These are phyloP conservation scores for Psittacus erithacus DNA, from an alignment of 2,113 vertebrate genomes.

Conservation along the genomic window DNA sequence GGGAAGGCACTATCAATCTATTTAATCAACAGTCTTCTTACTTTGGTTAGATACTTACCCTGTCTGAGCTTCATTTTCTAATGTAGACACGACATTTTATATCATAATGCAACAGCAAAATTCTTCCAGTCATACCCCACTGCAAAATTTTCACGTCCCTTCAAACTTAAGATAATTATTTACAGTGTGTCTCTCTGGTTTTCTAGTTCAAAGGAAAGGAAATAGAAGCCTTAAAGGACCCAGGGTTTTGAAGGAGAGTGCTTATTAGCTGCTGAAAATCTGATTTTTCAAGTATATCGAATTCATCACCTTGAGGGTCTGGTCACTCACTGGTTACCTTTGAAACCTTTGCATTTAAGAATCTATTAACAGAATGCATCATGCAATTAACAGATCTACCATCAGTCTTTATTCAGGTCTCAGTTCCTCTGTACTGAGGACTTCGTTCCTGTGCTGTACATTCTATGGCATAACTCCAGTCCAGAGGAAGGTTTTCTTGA, in stretches of 20 bases:
- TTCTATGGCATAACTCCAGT: background rate
- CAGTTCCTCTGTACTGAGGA: background rate
- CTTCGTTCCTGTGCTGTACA: background rate
- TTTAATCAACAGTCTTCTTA: background rate
- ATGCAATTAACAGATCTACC: background rate
- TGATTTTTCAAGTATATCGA: background rate
- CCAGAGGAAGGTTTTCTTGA: background rate
- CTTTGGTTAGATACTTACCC: background rate
- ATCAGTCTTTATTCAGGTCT: background rate
- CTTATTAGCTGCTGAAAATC: background rate
- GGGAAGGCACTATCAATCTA: background rate
- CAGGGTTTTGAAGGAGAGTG: background rate
- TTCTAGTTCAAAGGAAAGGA: background rate
- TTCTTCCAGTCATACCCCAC: background rate
- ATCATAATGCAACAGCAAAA: background rate
- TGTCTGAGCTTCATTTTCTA: background rate
- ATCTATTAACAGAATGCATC: background rate
- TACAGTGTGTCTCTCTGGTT: background rate
- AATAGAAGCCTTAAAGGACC: background rate
- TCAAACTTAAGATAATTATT: background rate
- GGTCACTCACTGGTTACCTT: background rate
- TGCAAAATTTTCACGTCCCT: background rate
- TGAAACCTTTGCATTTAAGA: background rate
- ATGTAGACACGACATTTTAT: background rate
- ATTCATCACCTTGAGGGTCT: background rate